A percentile compares a stretch with the other conserved stretches of the same genome.
Evolutionary conservation across 2,888 invertebrate genomes (phyloP).

Genomic region (Margaritifera margaritifera): DNA sequence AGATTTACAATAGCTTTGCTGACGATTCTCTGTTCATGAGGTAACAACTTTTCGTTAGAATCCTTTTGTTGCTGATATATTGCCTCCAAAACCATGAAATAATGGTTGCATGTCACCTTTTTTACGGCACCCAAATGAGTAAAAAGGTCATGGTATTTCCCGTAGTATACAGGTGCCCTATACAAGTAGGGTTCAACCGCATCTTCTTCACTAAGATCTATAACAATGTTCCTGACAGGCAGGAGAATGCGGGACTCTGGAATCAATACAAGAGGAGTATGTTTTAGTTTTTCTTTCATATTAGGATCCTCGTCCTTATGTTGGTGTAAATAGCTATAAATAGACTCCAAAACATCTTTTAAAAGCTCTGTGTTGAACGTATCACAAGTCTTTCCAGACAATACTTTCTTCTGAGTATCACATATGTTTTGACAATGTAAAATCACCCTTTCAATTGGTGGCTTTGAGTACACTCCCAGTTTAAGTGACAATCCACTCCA

Average conservation of each 20-base stretch:
- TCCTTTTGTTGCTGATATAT: background rate
- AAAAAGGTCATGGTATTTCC: slow-evolving; percentile 22
- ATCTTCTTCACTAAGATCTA: slow-evolving; percentile 4
- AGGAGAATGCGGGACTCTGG: slow-evolving; percentile 8
- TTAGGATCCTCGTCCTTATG: slow-evolving; percentile 2
- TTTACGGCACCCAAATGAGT: slow-evolving; percentile 17
- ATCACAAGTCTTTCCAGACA: background rate
- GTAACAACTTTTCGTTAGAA: background rate
- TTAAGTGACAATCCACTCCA: background rate
- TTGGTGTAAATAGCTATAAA: slow-evolving; percentile 7
- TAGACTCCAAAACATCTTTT: slow-evolving; percentile 1
- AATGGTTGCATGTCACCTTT: background rate
- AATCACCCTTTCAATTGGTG: slow-evolving; percentile 17
- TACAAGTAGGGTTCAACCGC: slow-evolving; percentile 29
- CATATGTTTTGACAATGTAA: slow-evolving; percentile 29
- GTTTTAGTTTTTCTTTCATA: slow-evolving; percentile 11
- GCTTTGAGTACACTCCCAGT: slow-evolving; percentile 17
- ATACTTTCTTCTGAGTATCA: slow-evolving; percentile 2
- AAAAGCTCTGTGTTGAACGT: background rate
- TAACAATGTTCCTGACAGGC: slow-evolving; percentile 8
- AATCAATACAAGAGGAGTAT: slow-evolving; percentile 1
- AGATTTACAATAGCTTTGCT: slow-evolving; percentile 1
- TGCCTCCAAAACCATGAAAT: slow-evolving; percentile 7
- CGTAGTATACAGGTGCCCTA: slow-evolving; percentile 19
- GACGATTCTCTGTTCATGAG: background rate